Base-by-base conservation (phyloP, 2,113 vertebrate species). In the Parotia lawesii region DNA sequence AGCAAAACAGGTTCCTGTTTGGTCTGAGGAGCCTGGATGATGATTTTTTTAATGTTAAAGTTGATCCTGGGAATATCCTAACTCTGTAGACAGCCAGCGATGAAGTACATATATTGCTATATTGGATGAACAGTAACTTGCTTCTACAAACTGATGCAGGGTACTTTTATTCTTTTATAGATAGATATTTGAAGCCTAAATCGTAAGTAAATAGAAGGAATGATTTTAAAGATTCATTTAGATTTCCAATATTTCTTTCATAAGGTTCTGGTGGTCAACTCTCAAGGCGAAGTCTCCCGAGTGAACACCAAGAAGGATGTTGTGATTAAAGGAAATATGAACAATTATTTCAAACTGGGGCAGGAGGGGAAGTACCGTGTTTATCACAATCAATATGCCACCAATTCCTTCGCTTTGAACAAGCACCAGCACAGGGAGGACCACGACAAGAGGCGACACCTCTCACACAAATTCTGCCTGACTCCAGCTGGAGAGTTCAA, bases 371-470 rank as follows among this genome's bases (percentile, higher is more conserved):
- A 99, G 89, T 99, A 99, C 71, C 98, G 99, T 8, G 99, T 99
- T 67, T 99, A 99, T 97, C 99, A 99, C 90, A 99, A 99, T 96
- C 99, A 99, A 53, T 99, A 99, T 95, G 99, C 99, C 96, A 99
- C 98, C 92, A 99, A 99, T 79, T 98, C 99, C 15, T 98, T 99
- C 19, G 99, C 99, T 12, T 96, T 99, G 91, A 99, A 99, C 97
- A 99, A 99, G 84, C 99, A 99, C 94, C 99, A 99, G 96, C 99
- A 99, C 97, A 98, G 99, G 31, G 99, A 99, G 96, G 99, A 99
- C 93, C 98, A 99, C 10, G 99, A 99, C 97, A 99, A 99, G 97
- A 98, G 99, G 38, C 96, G 99, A 33, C 99, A 99, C 95, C 98
- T 99, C 62, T 98, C 99, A 2, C 99, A 99, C 96, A 99, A 99